These are phyloP conservation scores for Spongia lamella DNA, from an alignment of 37 sponge, comb jelly and placozoan genomes.

Conservation along the genomic window DNA sequence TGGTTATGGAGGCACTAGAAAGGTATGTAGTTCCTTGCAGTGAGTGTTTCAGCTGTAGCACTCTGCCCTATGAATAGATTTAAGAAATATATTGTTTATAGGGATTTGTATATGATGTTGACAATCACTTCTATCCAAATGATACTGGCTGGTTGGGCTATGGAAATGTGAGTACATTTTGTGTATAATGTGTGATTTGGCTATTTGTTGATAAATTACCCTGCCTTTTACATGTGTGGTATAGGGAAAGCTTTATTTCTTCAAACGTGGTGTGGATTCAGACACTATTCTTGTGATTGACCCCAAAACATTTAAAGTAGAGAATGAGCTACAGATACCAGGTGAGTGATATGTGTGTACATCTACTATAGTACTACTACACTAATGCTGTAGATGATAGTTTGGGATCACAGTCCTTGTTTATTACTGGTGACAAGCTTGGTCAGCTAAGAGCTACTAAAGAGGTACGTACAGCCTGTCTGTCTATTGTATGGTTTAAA, in stretches of 20 bases:
- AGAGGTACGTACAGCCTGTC: constrained; percentile 47
- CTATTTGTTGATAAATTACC: too few relatives aligned
- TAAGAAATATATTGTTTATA: neutral
- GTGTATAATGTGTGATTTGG: too few relatives aligned
- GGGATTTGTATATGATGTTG: constrained; percentile 37
- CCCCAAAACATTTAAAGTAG: constrained; percentile 46
- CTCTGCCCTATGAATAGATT: too few relatives aligned
- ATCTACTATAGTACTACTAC: neutral
- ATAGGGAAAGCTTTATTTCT: constrained; percentile 63
- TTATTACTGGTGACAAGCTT: constrained; percentile 50
- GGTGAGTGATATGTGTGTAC: constrained; percentile 35
- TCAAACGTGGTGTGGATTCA: constrained; percentile 39
- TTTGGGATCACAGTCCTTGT: constrained; percentile 59
- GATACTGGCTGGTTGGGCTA: constrained; percentile 50
- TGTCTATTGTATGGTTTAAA: too few relatives aligned
- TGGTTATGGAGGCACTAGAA: constrained; percentile 74
- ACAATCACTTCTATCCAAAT: constrained; percentile 11
- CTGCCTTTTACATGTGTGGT: too few relatives aligned
- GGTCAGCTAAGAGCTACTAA: constrained; percentile 65
- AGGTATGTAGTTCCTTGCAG: constrained; percentile 20
- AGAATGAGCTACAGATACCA: constrained; percentile 36
- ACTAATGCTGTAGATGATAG: constrained; percentile 41
- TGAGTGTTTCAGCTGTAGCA: too few relatives aligned
- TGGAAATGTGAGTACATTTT: constrained; percentile 39
- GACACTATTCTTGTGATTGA: constrained; percentile 50